Base-by-base conservation (phyloP, 2,113 vertebrate species). In the Scopus umbretta region DNA sequence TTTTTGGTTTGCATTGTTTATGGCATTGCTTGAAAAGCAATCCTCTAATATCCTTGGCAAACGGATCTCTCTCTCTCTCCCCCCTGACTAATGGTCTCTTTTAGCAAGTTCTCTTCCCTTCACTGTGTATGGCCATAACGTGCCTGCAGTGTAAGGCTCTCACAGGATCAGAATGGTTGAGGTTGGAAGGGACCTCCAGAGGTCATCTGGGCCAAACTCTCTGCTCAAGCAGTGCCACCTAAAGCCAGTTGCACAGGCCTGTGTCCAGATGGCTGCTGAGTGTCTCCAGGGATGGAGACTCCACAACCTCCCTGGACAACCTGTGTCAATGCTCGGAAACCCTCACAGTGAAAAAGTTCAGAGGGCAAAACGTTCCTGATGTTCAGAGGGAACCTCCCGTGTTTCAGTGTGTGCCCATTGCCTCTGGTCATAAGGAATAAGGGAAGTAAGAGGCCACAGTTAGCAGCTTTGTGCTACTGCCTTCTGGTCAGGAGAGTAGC, bases 1-100 rank as follows among this genome's bases (percentile, higher is more conserved):
- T 90, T 80, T 84, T 94, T 85, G 10, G 34, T 92, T 91, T 94
- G 27, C 40, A 85, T 88, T 95, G 84, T 88, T 94, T 74, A 88
- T 92, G 81, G 79, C 52, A 62, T 80, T 88, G 78, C 80, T 95
- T 96, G 86, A 90, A 90, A 94, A 95, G 62, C 89, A 94, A 43
- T 91, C 56, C 40, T 56, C 14, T 89, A 65, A 91, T 85, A 80
- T 43, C 66, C 58, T 45, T 82, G 74, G 66, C 58, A 80, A 71
- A 90, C 30, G n/a, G 62, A 19, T 86, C 13, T 45, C 30, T 70
- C 47, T 70, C 43, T 71, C 70, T 84, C 11, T 16, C 36, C 34
- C 7, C 36, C 56, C 42, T 11, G 40, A 72, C 59, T 80, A 32
- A 82, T 61, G 7, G 32, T 63, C n/a, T 75, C 45, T 52, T 68